Evolutionary conservation across 2,113 vertebrate genomes (phyloP).

Genomic region (Petroica traversi): DNA sequence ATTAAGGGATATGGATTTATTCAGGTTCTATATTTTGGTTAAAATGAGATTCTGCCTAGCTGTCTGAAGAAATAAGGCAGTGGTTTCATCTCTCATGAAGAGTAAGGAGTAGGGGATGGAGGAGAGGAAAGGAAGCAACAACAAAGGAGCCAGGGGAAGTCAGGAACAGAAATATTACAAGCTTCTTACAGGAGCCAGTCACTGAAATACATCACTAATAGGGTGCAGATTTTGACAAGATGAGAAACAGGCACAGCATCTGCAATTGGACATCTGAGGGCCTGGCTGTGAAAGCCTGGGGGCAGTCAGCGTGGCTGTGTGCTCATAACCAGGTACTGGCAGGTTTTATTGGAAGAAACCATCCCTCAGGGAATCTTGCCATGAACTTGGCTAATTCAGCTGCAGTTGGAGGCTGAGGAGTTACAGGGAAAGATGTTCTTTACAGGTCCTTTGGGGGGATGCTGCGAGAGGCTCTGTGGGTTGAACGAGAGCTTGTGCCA

Average conservation of each 20-base stretch:
- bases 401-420: not conserved
- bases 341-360: not conserved
- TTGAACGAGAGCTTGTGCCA: not conserved
- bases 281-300: not conserved
- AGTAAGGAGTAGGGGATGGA: not conserved
- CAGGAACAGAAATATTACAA: not conserved
- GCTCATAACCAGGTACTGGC: not conserved
- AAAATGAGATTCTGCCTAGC: not conserved
- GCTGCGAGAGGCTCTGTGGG: not conserved
- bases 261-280: not conserved
- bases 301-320: not conserved
- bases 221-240: not conserved
- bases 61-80: not conserved
- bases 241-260: not conserved
- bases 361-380: not conserved
- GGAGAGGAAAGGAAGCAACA: not conserved
- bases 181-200: not conserved
- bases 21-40: not conserved
- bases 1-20: not conserved
- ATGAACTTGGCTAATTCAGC: not conserved
- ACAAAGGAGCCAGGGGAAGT: not conserved
- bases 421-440: not conserved
- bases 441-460: not conserved
- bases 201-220: not conserved
- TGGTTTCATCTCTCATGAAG: not conserved